Conservation (phyloP, 2,888 invertebrate genomes). For the Drosophila emarginata region DNA sequence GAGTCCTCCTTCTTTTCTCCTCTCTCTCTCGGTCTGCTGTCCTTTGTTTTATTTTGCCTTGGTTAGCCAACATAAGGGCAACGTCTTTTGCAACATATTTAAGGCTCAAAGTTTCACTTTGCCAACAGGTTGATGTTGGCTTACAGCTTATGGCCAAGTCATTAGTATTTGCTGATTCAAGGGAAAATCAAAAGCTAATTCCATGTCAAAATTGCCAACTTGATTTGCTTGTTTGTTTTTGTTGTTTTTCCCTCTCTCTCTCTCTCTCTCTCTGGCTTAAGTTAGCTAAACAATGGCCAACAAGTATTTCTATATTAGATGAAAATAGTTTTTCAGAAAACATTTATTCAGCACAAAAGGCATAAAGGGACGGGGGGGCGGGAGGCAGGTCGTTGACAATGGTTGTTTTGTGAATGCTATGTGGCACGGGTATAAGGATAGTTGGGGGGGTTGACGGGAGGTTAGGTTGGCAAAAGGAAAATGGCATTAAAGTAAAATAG, state of each 20-base stretch:
- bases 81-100: conserved; percentile 1
- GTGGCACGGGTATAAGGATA: not conserved
- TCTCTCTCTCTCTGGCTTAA: too few species aligned
- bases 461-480: conserved; percentile 29
- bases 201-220: conserved; percentile 20
- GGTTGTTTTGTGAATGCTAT: conserved; percentile 37
- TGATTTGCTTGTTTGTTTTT: conserved; percentile 26
- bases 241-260: too few species aligned
- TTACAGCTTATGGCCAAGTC: conserved; percentile 6
- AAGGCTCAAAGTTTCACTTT: conserved; percentile 2
- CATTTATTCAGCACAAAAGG: conserved; percentile 61
- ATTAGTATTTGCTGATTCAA: conserved; percentile 5
- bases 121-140: conserved; percentile 5
- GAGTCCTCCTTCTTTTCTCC: too few species aligned
- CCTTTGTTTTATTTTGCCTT: not conserved
- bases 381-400: conserved; percentile 42
- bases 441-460: not conserved
- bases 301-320: conserved; percentile 47
- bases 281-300: conserved; percentile 26
- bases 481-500: conserved; percentile 70
- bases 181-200: conserved; percentile 1
- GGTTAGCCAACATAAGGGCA: conserved; percentile 5
- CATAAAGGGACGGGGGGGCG: too few species aligned
- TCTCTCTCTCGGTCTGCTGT: too few species aligned
- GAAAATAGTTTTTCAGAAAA: conserved; percentile 64